A percentile compares a stretch with the other conserved stretches of the same genome.
phyloP scores from a whole-genome alignment of 1,140 invertebrate genomes.

The Drosophila chauvacae region DNA sequence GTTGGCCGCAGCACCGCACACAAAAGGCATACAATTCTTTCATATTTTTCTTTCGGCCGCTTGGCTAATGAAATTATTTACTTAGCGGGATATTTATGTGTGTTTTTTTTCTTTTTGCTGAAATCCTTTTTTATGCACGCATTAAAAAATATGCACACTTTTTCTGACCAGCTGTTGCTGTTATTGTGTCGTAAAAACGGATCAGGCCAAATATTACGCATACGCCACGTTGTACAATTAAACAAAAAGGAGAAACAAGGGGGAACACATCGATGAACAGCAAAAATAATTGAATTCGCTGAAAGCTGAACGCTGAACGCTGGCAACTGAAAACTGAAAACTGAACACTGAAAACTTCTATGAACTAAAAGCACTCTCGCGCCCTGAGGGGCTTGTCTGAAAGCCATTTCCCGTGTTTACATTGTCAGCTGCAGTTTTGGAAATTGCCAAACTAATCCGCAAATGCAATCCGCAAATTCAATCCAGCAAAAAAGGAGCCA shows the following conservation, averaged over 20 bases:
- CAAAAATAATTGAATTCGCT: slow-evolving; percentile 36
- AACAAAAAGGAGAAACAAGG: slow-evolving; percentile 33
- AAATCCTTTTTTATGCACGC: slow-evolving; percentile 14
- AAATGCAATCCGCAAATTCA: slow-evolving; percentile 12
- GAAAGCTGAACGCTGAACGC: background rate
- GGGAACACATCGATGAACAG: slow-evolving; percentile 17
- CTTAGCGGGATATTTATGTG: slow-evolving; percentile 39
- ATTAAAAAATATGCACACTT: slow-evolving; percentile 18
- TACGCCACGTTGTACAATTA: slow-evolving; percentile 49
- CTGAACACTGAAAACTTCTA: slow-evolving; percentile 24
- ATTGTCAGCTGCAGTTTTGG: slow-evolving; percentile 38
- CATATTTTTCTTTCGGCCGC: slow-evolving; percentile 3
- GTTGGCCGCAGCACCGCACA: slow-evolving; percentile 15
- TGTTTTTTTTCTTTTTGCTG: slow-evolving; percentile 20
- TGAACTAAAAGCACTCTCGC: slow-evolving; percentile 13
- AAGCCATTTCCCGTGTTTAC: slow-evolving; percentile 36
- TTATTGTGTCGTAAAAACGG: slow-evolving; percentile 7
- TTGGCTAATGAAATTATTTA: slow-evolving; percentile 77
- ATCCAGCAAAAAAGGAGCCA: slow-evolving; percentile 16
- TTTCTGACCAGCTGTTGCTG: slow-evolving; percentile 25
- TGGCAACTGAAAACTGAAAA: background rate
- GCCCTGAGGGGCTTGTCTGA: slow-evolving; percentile 18
- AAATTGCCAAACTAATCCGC: slow-evolving; percentile 14
- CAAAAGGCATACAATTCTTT: slow-evolving; percentile 22
- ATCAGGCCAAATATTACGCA: slow-evolving; percentile 36